A percentile compares a stretch with the other conserved stretches of the same genome.
Evolutionary conservation across 2,113 vertebrate genomes (phyloP).

Genomic region (Lepus americanus): DNA sequence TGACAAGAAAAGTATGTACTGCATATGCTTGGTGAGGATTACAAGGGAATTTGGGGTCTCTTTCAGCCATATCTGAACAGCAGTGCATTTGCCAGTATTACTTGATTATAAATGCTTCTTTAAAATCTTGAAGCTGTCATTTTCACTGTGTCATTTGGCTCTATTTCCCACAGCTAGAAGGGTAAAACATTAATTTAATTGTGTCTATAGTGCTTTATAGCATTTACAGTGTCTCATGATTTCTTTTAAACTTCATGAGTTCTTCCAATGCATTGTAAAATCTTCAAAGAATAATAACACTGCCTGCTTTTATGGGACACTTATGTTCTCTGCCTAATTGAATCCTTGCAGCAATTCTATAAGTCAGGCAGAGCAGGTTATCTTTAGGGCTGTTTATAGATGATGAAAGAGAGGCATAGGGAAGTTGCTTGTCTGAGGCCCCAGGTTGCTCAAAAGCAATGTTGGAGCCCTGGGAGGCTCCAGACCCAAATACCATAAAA

Average conservation of each 20-base stretch:
- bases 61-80: background rate
- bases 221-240: background rate
- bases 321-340: conserved; percentile 54
- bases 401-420: background rate
- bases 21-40: conserved; percentile 36
- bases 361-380: conserved; percentile 4
- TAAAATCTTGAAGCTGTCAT: conserved; percentile 51
- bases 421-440: background rate
- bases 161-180: conserved; percentile 19
- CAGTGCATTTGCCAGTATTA: background rate
- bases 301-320: conserved; percentile 40
- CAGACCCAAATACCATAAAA: background rate
- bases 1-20: conserved; percentile 30
- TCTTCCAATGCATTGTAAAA: conserved; percentile 53
- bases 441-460: conserved; percentile 18
- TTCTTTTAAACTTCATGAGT: background rate
- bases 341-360: conserved; percentile 30
- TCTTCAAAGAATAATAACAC: conserved; percentile 61
- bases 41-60: background rate
- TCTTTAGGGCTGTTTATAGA: conserved; percentile 31
- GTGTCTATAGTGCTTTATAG: conserved; percentile 35
- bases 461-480: background rate
- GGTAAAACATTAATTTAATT: conserved; percentile 36
- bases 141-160: background rate
- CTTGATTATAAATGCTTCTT: conserved; percentile 37